Base-by-base conservation (phyloP, 2,888 invertebrate species). In the Mesoligia furuncula region DNA sequence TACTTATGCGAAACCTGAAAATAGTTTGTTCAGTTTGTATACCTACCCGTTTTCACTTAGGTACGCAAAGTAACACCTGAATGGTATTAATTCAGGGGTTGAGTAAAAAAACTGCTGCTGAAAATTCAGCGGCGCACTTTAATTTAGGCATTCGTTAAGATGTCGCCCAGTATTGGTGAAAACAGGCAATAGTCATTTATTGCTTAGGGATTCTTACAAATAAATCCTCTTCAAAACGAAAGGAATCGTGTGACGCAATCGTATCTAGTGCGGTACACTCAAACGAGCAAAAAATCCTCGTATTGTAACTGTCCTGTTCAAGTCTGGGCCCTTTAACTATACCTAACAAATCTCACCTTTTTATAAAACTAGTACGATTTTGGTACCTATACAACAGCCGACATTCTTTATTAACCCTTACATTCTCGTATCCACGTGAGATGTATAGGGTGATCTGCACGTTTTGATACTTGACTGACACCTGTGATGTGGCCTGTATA, bases 351-450 rank as follows among this genome's bases (percentile, higher is more conserved):
- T 69, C 61, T 65, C 27, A 31, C 17, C 17, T 39, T 11, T 70
- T 68, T 65, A 72, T 13, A 68, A 54, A 65, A 65, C 70, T 71
- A 83, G 67, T 85, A 77, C 65, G 31, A 79, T 87, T 87, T 88
- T 66, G 76, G 75, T 87, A 80, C 79, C 20, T 64, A 79, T 72
- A 83, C 84, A 85, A 87, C 90, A 92, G 90, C 91, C 89, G 88
- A 92, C 92, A 93, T 94, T 92, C 93, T 93, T 94, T 92, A 93
- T 91, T 92, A 94, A 93, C 93, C 93, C 93, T 92, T 92, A 92
- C 91, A 91, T 88, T 87, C 90, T 90, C 90, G 91, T 88, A 89
- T 88, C 91, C 92, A 93, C 93, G 92, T 94, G 93, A 93, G 90
- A 91, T 90, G 83, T 88, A 79, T 79, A 88, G 15, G 2, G 27